Conservation (phyloP, 2,888 invertebrate species). For the Saturnia pavonia region DNA sequence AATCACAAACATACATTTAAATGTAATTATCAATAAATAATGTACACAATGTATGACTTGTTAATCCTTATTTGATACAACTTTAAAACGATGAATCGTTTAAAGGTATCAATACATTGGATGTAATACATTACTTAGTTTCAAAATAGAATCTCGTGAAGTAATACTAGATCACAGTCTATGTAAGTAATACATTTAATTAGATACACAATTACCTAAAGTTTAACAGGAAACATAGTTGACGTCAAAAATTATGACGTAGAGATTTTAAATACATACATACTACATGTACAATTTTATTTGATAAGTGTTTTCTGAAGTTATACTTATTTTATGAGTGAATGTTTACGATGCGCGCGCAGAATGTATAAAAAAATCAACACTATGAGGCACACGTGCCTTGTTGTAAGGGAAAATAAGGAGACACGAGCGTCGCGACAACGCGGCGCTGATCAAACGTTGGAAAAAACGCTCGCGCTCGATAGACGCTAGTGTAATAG, state of each 20-base stretch:
- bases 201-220: constrained; percentile 68
- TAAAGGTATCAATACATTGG: constrained; percentile 7
- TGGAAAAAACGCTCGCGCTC: no score
- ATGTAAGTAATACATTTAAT: constrained; percentile 72
- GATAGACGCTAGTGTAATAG: no score
- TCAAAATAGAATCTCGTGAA: constrained; percentile 78
- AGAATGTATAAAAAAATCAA: no score
- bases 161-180: constrained; percentile 81
- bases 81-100: neutral
- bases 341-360: no score
- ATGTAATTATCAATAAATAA: constrained; percentile 21
- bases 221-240: constrained; percentile 60
- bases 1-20: constrained; percentile 20
- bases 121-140: constrained; percentile 40
- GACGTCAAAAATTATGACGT: constrained; percentile 57
- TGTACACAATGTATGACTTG: constrained; percentile 20
- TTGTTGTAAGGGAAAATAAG: no score
- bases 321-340: neutral
- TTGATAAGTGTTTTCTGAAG: constrained; percentile 4
- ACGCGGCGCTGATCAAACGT: no score
- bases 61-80: neutral
- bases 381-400: no score
- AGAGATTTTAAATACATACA: constrained; percentile 52
- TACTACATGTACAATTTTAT: constrained; percentile 32
- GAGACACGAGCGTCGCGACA: no score